Evolutionary conservation across 2,113 vertebrate species (phyloP).

Genomic region (Galbula dea): DNA sequence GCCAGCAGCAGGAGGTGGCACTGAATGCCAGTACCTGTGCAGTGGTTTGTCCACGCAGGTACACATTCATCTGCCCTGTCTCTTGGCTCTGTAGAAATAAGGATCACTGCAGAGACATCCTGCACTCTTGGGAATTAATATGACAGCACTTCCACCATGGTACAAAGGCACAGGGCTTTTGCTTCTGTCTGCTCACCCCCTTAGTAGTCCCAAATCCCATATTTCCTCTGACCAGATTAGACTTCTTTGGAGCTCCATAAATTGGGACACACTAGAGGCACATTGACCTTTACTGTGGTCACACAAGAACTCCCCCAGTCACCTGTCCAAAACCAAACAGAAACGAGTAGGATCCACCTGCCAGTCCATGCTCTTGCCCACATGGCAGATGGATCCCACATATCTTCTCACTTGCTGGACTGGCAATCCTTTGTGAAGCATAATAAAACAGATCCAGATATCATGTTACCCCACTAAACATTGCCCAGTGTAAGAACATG

Average conservation of each 20-base stretch:
- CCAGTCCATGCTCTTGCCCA: rapidly evolving
- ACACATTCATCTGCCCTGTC: not conserved
- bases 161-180: rapidly evolving
- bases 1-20: not conserved
- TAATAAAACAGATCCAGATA: not conserved
- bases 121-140: not conserved
- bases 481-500: not conserved
- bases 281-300: rapidly evolving
- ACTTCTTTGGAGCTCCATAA: not conserved
- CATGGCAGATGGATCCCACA: not conserved
- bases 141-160: rapidly evolving
- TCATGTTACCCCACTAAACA: not conserved
- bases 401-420: not conserved
- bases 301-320: not conserved
- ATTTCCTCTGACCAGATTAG: not conserved
- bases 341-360: not conserved
- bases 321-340: not conserved
- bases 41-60: not conserved
- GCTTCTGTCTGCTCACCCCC: not conserved
- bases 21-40: not conserved
- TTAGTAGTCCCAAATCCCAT: not conserved
- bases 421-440: not conserved
- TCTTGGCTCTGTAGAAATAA: not conserved
- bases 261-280: not conserved
- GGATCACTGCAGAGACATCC: not conserved